Conservation (phyloP, 2,888 invertebrate species). For the Pandemis corylana region DNA sequence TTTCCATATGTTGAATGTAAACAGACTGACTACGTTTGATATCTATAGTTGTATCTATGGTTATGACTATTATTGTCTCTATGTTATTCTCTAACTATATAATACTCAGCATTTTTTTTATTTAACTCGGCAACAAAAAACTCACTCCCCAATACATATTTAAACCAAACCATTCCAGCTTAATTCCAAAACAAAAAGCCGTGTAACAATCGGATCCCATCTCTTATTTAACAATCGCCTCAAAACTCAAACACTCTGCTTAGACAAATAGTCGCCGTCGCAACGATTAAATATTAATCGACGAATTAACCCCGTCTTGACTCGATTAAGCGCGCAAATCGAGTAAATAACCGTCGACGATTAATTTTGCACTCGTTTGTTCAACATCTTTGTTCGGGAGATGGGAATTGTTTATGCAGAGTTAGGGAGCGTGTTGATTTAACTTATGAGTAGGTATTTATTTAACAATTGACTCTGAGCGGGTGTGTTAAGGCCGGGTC, state of each 20-base stretch:
- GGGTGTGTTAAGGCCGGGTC: neutral
- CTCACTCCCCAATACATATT: neutral
- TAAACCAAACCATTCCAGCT: neutral
- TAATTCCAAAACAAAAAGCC: neutral
- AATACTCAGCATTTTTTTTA: no score
- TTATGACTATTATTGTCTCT: no score
- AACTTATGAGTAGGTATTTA: constrained; percentile 11
- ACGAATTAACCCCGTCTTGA: constrained; percentile 80
- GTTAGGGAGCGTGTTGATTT: constrained; percentile 4
- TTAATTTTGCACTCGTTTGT: constrained; percentile 80
- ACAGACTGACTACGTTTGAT: no score
- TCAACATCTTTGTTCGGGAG: constrained; percentile 55
- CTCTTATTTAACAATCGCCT: constrained; percentile 25
- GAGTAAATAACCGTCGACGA: constrained; percentile 73
- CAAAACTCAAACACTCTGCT: constrained; percentile 36
- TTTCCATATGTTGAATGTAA: no score
- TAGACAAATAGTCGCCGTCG: constrained; percentile 28
- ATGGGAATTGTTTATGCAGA: neutral
- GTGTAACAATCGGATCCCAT: neutral
- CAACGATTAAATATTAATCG: constrained; percentile 80
- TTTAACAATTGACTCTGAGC: neutral
- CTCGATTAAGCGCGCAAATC: constrained; percentile 83
- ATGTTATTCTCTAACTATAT: no score
- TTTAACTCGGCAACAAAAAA: neutral
- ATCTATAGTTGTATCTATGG: no score